Evolutionary conservation across 2,797 vertebrate genomes (phyloP).

Genomic region (Halcyon smyrnensis): DNA sequence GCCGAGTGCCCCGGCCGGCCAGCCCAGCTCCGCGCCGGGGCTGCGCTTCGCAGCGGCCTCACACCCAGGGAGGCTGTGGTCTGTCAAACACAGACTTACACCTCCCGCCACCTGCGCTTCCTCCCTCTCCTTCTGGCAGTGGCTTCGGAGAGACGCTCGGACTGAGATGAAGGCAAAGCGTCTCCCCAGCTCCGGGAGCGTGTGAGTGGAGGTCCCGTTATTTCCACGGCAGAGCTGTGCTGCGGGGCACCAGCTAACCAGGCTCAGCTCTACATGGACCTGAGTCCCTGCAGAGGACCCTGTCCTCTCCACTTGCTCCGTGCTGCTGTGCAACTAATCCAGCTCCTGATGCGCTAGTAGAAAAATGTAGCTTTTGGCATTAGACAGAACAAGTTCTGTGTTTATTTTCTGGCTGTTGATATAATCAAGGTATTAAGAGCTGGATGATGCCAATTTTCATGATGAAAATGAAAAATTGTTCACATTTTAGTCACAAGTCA

Average conservation of each 20-base stretch:
- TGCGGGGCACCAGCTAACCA: fast-evolving
- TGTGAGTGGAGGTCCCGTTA: no score
- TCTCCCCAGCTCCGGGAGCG: fast-evolving
- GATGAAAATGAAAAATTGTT: neutral
- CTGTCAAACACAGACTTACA: fast-evolving
- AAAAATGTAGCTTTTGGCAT: neutral
- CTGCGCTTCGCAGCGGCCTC: neutral
- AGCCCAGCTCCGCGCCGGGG: neutral
- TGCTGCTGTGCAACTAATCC: neutral
- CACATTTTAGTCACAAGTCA: neutral
- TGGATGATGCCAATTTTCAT: neutral
- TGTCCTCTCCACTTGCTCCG: neutral
- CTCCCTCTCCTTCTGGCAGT: neutral
- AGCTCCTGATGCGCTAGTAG: neutral
- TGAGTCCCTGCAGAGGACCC: fast-evolving
- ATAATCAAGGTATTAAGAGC: neutral
- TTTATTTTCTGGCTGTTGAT: neutral
- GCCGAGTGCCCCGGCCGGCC: fast-evolving
- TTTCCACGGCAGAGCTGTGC: fast-evolving
- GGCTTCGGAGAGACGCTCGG: neutral
- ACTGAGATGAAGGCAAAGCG: neutral
- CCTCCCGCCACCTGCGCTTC: neutral
- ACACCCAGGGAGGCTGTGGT: fast-evolving
- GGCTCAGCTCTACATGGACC: neutral
- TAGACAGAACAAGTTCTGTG: neutral